Percentiles rank a stretch among this genome's conserved stretches.
Evolutionary conservation across 2,888 invertebrate genomes (phyloP).

Genomic region (Dynastes grantii): DNA sequence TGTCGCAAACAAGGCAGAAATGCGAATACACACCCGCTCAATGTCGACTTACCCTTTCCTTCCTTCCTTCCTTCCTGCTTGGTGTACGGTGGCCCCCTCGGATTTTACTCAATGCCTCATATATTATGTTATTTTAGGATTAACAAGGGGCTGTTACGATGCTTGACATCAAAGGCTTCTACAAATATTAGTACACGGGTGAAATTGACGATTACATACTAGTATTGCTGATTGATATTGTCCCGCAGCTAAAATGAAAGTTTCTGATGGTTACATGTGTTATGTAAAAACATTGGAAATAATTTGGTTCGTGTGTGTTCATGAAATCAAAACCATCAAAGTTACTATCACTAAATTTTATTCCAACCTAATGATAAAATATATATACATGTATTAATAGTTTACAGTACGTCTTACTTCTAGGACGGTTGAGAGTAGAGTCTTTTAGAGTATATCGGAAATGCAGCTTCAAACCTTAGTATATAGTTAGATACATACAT

Average conservation of each 20-base stretch:
- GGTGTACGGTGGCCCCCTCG: constrained; percentile 41
- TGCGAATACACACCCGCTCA: constrained; percentile 59
- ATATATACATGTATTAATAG: too few relatives aligned
- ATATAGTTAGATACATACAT: too few relatives aligned
- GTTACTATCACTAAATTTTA: too few relatives aligned
- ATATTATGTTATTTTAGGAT: constrained; percentile 67
- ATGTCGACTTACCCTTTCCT: constrained; percentile 57
- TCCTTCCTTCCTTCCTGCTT: constrained; percentile 41
- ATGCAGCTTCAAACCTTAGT: too few relatives aligned
- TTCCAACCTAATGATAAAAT: too few relatives aligned
- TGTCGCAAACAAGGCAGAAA: constrained; percentile 66
- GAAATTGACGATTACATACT: constrained; percentile 57
- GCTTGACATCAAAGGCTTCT: constrained; percentile 67
- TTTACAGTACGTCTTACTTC: too few relatives aligned
- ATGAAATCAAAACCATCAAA: too few relatives aligned
- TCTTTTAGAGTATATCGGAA: too few relatives aligned
- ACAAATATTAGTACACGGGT: constrained; percentile 65
- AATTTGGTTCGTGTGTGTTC: too few relatives aligned
- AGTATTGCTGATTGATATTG: constrained; percentile 15
- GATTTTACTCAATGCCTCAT: constrained; percentile 59
- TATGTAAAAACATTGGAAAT: too few relatives aligned
- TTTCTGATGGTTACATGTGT: too few relatives aligned
- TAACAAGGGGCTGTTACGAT: constrained; percentile 63
- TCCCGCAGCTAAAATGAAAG: background rate
- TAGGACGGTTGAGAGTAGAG: too few relatives aligned